Base-by-base conservation (phyloP, 2,888 invertebrate genomes). In the Diogma glabrata region DNA sequence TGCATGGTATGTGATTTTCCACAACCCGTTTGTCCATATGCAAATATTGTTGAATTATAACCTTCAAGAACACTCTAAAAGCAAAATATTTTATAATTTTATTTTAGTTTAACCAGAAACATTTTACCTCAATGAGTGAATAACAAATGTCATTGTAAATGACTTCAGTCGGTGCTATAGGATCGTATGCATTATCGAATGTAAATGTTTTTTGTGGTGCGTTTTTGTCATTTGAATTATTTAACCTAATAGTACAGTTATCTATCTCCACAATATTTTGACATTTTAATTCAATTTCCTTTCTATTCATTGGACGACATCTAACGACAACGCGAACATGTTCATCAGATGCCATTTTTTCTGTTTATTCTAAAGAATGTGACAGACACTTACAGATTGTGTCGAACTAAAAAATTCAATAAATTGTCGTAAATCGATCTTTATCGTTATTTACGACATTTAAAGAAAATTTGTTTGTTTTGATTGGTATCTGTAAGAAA, bases 1-100 rank as follows among this genome's bases (percentile, higher is more conserved):
- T 89, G 88, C 91, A 93, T 93, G 10, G 89, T 87, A 64, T 84
- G 88, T 1, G 89, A 88, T 66, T 92, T 93, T 0, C 92, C 92
- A 64, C 90, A 89, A 0, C 92, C 91, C 1, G 91, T 92, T 71
- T 92, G 92, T 1, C 92, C 92, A 64, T 93, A 93, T 0, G 92
- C 92, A 67, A 93, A 92, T 50, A 93, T 88, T 0, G 92, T 92
- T 16, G 88, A 87, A 72, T 92, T 93, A 73, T 92, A 92, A 1
- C 92, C 92, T 63, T 92, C 91, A 51, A 91, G 75, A 1, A 90
- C 88, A 54, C 88, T 88, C 65, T 72, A 54, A 52, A 65, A 63
- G 48, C 6, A 14, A 23, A 26, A 45, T 22, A 14, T 45, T 5
- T 49, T 36, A 22, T 9, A 45, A 12, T 14, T 36, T 36, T 36